Evolutionary conservation across 2,888 invertebrate genomes (phyloP), one percentile per base, ranked within the genome.

Genomic region (Eristalis arbustorum): DNA sequence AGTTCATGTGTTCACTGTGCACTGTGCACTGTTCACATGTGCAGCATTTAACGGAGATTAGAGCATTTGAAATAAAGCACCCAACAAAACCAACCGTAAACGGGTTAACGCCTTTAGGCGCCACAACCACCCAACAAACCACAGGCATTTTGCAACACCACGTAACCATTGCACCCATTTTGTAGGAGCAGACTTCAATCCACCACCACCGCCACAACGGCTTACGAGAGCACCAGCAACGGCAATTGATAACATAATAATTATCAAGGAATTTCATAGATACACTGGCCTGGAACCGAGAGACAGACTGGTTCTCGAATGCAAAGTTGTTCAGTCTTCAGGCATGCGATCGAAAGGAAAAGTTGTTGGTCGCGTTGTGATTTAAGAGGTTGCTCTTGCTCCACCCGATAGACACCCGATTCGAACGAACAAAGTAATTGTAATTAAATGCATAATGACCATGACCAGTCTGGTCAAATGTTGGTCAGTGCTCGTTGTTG

Each of bases 251-350:
- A 71, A 71, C 49, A 61, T 66, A 67, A 82, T 77, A 77, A 82
- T 82, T 82, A 72, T 77, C 68, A 72, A 61, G 62, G 71, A 72
- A 82, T 82, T 72, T 61, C 56, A 82, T 66, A 49, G 67, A 42
- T 61, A 68, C 18, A n/a, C 0, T n/a, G 49, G 18, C 49, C n/a
- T 49, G 49, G 18, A 49, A 49, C 49, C 1, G 4, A 71, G n/a
- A n/a, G n/a, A n/a, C n/a, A n/a, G 42, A 77, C 82, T 62, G 71
- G 82, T 77, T 80, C 67, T 75, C 62, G 66, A 28, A 59, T 28
- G 59, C 59, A 25, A 59, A 59, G 25, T 2, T 25, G n/a, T 13
- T 14, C 59, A 59, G 25, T 25, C 25, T 25, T 23, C 59, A 3
- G 23, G 59, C 59, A 59, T 11, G 59, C 59, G 14, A 59, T 13